Evolutionary conservation across 1,140 invertebrate genomes (phyloP), one percentile per base, ranked within the genome.

Genomic region (Pseudomyrmex sp.): DNA sequence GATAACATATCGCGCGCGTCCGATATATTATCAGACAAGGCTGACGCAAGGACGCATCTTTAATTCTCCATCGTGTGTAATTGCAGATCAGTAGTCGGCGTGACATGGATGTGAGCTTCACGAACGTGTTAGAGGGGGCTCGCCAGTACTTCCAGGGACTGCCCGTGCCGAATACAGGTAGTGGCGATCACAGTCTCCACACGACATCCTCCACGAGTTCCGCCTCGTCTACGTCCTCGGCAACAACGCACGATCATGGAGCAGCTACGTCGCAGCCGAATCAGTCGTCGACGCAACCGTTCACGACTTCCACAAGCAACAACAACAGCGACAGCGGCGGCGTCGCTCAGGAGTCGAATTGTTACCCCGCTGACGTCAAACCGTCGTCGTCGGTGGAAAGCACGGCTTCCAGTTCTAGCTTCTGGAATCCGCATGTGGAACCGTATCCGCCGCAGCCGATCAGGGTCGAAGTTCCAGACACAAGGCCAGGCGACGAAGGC

Each of bases 81-180:
- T 92, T 93, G 2, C 90, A 94, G 93, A 93, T 92, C 76, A 91
- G 92, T 91, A 89, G 92, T 92, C 93, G 94, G 94, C 94, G 94
- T 95, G 95, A 95, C 94, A 97, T 97, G 96, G 96, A 97, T 95
- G 96, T 96, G 92, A 96, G 95, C 94, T 96, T 96, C 93, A 96
- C 96, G 92, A 97, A 97, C 95, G 96, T 97, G 95, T 95, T 97
- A 95, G 96, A 97, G 95, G 96, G 96, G 94, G 96, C 96, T 93
- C 96, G 96, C 91, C 96, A 97, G 95, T 97, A 96, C 95, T 97
- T 97, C 94, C 96, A 97, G 95, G 96, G 96, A 92, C 94, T 97
- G 91, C 96, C 96, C 77, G 95, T 95, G 88, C 94, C 95, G 63
- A 94, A 95, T 83, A 91, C 93, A 85, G 92, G 95, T 91, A 92